Evolutionary conservation across 2,113 vertebrate genomes (phyloP).

Genomic region (Vicugna pacos): DNA sequence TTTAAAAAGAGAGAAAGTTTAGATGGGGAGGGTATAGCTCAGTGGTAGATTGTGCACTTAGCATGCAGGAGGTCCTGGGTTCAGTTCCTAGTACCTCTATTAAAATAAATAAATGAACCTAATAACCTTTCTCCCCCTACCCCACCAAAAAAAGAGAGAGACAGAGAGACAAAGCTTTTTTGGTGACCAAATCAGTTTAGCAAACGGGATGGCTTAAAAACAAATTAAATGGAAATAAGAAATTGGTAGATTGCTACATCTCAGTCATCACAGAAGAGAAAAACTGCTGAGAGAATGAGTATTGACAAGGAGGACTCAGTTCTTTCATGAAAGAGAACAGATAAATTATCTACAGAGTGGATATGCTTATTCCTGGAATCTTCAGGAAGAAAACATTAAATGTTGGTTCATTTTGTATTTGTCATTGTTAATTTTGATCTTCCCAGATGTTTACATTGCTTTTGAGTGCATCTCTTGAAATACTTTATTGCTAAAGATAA

Average conservation of each 20-base stretch:
- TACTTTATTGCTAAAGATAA: background rate
- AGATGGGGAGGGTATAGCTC: too few relatives aligned
- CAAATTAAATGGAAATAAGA: background rate
- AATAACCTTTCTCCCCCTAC: too few relatives aligned
- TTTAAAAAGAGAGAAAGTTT: background rate
- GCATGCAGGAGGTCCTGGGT: too few relatives aligned
- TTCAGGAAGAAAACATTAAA: background rate
- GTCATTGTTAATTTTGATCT: background rate
- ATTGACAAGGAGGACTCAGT: background rate
- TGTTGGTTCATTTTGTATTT: background rate
- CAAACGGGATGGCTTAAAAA: background rate
- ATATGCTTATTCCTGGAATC: background rate
- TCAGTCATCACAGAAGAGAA: background rate
- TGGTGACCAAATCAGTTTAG: background rate
- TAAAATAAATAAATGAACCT: too few relatives aligned
- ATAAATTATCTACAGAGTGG: background rate
- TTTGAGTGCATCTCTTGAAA: background rate
- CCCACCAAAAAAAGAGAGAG: background rate
- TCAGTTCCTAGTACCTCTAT: too few relatives aligned
- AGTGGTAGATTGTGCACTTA: too few relatives aligned
- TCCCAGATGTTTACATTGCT: background rate
- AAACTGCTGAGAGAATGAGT: background rate
- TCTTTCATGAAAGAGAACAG: background rate
- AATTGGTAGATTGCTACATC: background rate
- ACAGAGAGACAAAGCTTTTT: background rate